A percentile compares a stretch with the other conserved stretches of the same genome.
Evolutionary conservation across 2,113 vertebrate species (phyloP).

Genomic region (Bostrychus sinensis): DNA sequence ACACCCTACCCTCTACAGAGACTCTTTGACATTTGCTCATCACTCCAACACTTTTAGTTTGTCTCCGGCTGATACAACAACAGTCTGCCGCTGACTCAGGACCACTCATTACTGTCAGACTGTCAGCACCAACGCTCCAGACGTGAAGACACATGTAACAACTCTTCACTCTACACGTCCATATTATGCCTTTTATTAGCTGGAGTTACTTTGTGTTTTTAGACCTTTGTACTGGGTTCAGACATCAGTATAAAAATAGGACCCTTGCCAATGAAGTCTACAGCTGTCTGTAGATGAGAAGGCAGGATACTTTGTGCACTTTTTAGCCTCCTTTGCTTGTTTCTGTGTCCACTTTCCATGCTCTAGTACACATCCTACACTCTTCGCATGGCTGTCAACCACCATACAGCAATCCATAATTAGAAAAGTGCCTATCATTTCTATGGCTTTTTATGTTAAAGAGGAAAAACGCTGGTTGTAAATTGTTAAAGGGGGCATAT

Average conservation of each 20-base stretch:
- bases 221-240: not conserved
- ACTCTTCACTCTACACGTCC: not conserved
- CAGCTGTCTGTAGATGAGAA: not conserved
- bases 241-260: not conserved
- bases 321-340: too few relatives aligned
- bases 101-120: not conserved
- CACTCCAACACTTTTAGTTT: not conserved
- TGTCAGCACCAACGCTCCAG: not conserved
- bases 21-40: not conserved
- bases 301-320: too few relatives aligned
- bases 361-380: too few relatives aligned
- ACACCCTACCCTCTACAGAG: not conserved
- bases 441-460: too few relatives aligned
- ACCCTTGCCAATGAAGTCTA: not conserved
- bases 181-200: not conserved
- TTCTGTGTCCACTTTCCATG: too few relatives aligned
- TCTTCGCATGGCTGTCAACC: too few relatives aligned
- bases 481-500: too few relatives aligned
- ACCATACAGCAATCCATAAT: too few relatives aligned
- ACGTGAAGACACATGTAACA: not conserved
- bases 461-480: too few relatives aligned
- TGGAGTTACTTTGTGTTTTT: too few relatives aligned
- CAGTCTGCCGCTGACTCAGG: not conserved
- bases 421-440: too few relatives aligned
- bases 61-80: not conserved